Conservation (phyloP, 2,113 vertebrate genomes). For the Pteropus alecto region DNA sequence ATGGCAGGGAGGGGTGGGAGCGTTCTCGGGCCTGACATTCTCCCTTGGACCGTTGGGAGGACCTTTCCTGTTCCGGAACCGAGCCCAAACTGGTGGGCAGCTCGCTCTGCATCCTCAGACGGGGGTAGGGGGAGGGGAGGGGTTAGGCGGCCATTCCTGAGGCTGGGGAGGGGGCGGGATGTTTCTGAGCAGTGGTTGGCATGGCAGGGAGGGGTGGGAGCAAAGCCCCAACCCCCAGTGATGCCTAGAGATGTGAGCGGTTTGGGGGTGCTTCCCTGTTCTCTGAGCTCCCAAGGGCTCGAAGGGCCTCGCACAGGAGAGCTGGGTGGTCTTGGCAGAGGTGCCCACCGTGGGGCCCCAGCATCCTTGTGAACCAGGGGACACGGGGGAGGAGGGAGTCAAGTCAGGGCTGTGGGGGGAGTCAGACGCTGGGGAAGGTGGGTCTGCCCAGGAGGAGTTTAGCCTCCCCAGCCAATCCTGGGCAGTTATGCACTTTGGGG, state of each 20-base stretch:
- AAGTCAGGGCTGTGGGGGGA: background rate
- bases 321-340: background rate
- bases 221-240: accelerated
- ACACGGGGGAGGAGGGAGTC: background rate
- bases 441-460: background rate
- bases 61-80: background rate
- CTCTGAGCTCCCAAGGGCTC: background rate
- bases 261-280: background rate
- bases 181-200: background rate
- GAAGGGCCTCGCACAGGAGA: too few relatives aligned
- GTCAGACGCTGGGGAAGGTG: background rate
- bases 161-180: background rate
- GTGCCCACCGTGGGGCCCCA: accelerated
- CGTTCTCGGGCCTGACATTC: background rate
- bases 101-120: too few relatives aligned
- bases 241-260: background rate
- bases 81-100: too few relatives aligned
- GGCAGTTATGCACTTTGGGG: background rate
- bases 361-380: background rate
- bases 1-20: too few relatives aligned
- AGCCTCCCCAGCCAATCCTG: background rate
- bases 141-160: too few relatives aligned
- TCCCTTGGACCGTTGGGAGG: background rate
- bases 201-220: too few relatives aligned
- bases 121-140: too few relatives aligned